phyloP scores from a whole-genome alignment of 53 echinoderm and acorn worm genomes.

The Arbacia lixula region DNA sequence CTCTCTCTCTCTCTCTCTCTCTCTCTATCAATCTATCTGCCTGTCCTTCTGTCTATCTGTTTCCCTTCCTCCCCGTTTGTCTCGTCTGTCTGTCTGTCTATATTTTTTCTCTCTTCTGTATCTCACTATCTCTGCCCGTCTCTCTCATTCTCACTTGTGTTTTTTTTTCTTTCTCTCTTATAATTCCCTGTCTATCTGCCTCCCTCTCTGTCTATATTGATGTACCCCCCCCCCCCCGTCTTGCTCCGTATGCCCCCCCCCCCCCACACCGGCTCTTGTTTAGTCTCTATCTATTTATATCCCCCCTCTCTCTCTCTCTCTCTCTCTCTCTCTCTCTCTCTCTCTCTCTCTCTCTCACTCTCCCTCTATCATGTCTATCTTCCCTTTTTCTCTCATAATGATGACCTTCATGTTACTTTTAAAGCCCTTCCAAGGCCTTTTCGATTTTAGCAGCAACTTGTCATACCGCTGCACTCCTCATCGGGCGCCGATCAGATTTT shows the following conservation, averaged over 20 bases:
- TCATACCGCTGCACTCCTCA: neutral
- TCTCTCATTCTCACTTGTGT: neutral
- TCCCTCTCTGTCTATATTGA: neutral
- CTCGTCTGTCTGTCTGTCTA: neutral
- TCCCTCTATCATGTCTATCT: neutral
- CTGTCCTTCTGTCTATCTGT: neutral
- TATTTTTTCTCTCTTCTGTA: neutral
- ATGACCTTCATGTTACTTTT: neutral
- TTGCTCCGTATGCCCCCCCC: neutral
- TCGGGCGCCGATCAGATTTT: constrained; percentile 34
- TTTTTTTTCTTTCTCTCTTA: neutral
- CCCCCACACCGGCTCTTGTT: neutral
- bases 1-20: neutral
- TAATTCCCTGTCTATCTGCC: neutral
- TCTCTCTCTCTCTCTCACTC: neutral
- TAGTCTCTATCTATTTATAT: too few species aligned
- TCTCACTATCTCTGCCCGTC: neutral
- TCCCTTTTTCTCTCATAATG: neutral
- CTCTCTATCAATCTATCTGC: neutral
- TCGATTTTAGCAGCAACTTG: neutral
- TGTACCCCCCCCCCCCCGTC: too few species aligned
- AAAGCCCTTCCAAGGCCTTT: constrained; percentile 25
- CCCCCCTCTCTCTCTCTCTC: neutral
- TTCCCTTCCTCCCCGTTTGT: neutral
- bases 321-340: neutral